Evolutionary conservation across 2,888 invertebrate genomes (phyloP).

Genomic region (Cataglyphis altisquamis): DNA sequence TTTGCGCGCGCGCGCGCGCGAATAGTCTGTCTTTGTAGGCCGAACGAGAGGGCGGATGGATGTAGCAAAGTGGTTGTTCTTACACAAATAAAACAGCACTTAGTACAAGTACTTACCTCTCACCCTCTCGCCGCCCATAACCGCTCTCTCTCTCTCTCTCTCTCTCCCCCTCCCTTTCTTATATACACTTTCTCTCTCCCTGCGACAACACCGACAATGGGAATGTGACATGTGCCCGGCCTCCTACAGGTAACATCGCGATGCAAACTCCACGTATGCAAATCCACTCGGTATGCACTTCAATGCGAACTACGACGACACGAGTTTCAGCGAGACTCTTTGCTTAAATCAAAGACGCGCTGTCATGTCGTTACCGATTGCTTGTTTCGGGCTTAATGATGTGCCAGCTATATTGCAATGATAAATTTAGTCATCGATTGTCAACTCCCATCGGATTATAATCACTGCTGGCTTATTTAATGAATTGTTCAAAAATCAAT

Average conservation of each 20-base stretch:
- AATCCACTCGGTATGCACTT: slow-evolving; percentile 81
- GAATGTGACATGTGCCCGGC: slow-evolving; percentile 85
- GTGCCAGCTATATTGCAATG: not conserved
- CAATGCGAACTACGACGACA: slow-evolving; percentile 65
- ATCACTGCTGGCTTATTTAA: not conserved
- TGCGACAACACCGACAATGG: slow-evolving; percentile 85
- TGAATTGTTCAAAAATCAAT: not conserved
- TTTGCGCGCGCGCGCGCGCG: slow-evolving; percentile 63
- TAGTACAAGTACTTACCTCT: slow-evolving; percentile 82
- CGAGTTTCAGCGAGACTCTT: slow-evolving; percentile 78
- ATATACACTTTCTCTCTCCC: slow-evolving; percentile 65
- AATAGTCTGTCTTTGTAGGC: slow-evolving; percentile 64
- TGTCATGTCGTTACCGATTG: slow-evolving; percentile 64
- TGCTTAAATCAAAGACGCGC: slow-evolving; percentile 76
- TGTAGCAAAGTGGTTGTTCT: slow-evolving; percentile 84
- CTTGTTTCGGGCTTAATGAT: slow-evolving; percentile 10
- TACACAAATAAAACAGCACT: slow-evolving; percentile 86
- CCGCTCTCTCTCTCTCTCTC: slow-evolving; percentile 40
- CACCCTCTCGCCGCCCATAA: slow-evolving; percentile 29
- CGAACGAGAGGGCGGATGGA: slow-evolving; percentile 64
- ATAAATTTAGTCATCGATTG: not conserved
- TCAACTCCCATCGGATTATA: not conserved
- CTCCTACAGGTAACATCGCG: slow-evolving; percentile 75
- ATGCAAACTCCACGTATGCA: slow-evolving; percentile 82
- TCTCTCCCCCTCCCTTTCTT: slow-evolving; percentile 50